Base-by-base conservation (phyloP, 1,140 invertebrate species). In the Bombus haemorrhoidalis region DNA sequence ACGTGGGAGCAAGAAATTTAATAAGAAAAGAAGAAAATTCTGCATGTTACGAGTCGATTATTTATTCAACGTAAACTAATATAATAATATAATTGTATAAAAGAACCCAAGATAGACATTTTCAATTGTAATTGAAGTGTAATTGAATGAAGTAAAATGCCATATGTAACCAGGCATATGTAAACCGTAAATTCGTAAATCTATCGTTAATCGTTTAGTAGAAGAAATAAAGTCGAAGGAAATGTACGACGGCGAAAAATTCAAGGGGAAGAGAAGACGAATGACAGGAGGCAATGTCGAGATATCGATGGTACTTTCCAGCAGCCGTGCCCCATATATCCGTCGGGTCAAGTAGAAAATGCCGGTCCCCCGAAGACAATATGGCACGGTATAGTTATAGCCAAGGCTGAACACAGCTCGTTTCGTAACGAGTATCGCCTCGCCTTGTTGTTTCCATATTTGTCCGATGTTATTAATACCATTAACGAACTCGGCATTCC, bases 101-200 rank as follows among this genome's bases (percentile, higher is more conserved):
- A 53, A 6, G 15, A 22, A 6, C 5, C 18, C 47, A 53, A 53
- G 47, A 53, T 22, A 53, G 0, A 47, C 1, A 18, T 47, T 47
- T 47, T 18, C 15, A 18, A 47, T n/a, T n/a, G n/a, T n/a, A n/a
- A n/a, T 4, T 0, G 0, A 18, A 0, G 1, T 18, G 43, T 22
- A 53, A 53, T 22, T 53, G 0, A 22, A 53, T 22, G 47, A 53
- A 53, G 47, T 53, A 53, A 53, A 53, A 22, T 53, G 2, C 18
- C 6, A 47, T 18, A 47, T 47, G 15, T 47, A 47, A 6, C 5
- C 15, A 47, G 47, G 0, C 15, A 47, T 18, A 47, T 1, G 47
- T 47, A 47, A 47, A 18, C 1, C 15, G 47, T 47, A 18, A 47
- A 18, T 47, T 47, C 47, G 0, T 47, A 47, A 47, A 47, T 47